Percentiles rank a stretch among this genome's conserved stretches.
Conservation (phyloP, 2,888 invertebrate genomes). For the Hanleya hanleyi region DNA sequence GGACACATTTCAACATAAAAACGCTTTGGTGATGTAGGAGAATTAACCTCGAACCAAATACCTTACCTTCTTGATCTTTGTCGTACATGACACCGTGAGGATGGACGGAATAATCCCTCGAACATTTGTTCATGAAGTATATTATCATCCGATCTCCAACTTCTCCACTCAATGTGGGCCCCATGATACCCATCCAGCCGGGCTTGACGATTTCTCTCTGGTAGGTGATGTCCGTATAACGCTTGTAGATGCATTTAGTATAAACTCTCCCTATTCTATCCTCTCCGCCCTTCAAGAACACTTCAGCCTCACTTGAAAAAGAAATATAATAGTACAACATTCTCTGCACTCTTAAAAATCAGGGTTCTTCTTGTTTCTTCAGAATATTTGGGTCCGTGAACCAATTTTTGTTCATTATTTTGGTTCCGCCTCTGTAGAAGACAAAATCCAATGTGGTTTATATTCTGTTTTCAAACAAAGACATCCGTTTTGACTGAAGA, state of each 20-base stretch:
- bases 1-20: too few species aligned
- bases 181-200: slow-evolving; percentile 38
- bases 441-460: too few species aligned
- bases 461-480: too few species aligned
- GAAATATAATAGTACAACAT: neutral
- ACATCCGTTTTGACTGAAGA: too few species aligned
- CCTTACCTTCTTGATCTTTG: slow-evolving; percentile 46
- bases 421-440: too few species aligned
- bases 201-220: slow-evolving; percentile 23
- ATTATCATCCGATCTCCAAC: slow-evolving; percentile 38
- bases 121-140: slow-evolving; percentile 42
- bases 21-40: too few species aligned
- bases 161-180: slow-evolving; percentile 41
- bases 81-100: slow-evolving; percentile 47
- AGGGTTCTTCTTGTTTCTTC: too few species aligned
- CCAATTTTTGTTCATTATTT: too few species aligned
- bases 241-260: slow-evolving; percentile 38
- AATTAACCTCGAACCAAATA: too few species aligned
- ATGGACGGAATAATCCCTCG: slow-evolving; percentile 39
- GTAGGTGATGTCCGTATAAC: slow-evolving; percentile 36
- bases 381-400: too few species aligned
- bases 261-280: slow-evolving; percentile 42
- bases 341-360: too few species aligned
- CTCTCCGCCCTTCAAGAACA: slow-evolving; percentile 26
- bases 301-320: slow-evolving; percentile 17